Conservation (phyloP, 2,888 invertebrate species). For the Leptinotarsa haldemani region DNA sequence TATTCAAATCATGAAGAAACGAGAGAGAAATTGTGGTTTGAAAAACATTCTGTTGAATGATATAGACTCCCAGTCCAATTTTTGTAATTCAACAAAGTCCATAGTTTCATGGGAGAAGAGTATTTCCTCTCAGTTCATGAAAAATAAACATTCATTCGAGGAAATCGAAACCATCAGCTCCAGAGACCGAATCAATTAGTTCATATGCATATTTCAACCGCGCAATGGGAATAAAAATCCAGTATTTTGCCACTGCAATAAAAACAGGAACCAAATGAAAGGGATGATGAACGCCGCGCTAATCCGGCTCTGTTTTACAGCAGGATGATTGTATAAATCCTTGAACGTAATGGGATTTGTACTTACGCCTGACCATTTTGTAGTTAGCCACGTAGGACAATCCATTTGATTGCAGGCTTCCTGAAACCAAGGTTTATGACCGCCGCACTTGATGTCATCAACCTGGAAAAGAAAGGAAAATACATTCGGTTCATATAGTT, state of each 20-base stretch:
- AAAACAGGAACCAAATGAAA: not conserved
- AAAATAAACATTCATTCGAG: no score
- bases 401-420: conserved; percentile 87
- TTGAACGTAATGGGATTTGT: conserved; percentile 23
- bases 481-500: not conserved
- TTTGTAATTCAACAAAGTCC: no score
- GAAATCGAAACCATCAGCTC: no score
- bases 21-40: no score
- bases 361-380: conserved; percentile 92
- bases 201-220: not conserved
- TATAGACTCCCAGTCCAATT: no score
- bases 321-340: conserved; percentile 22
- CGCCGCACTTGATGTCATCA: conserved; percentile 82
- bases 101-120: no score
- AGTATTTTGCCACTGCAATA: not conserved
- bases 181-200: not conserved
- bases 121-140: no score
- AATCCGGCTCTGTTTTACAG: conserved; percentile 15
- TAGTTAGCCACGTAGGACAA: conserved; percentile 89
- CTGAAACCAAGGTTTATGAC: conserved; percentile 81
- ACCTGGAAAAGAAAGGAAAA: conserved; percentile 68
- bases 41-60: no score
- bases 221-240: not conserved
- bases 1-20: no score
- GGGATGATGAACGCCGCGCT: conserved; percentile 1